Evolutionary conservation across 2,888 invertebrate genomes (phyloP), one percentile per base, ranked within the genome.

Genomic region (Catocala nupta): DNA sequence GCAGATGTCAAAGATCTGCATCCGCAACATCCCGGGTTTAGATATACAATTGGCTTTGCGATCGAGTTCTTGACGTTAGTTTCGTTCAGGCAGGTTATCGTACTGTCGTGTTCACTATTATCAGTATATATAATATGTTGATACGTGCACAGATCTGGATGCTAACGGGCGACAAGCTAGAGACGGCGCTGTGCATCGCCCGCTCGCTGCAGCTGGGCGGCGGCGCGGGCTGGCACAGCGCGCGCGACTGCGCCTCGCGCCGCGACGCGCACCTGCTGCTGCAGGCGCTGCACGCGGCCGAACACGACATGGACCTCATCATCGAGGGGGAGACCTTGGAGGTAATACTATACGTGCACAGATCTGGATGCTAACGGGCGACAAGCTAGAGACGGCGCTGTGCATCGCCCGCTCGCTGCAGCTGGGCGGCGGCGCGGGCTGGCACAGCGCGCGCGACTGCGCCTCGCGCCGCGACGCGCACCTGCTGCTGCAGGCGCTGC

Each of bases 131-230:
- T 7, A 36, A 5, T 8, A 7, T 36, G 5, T 5, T 36, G 8
- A 7, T 39, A 39, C 36, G 1, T 39, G 8, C 36, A 7, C 96
- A 97, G 95, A 97, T 97, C 64, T 99, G 99, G 99, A 97, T 99
- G 95, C 86, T 99, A 64, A 99, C 99, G 0, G 99, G 99, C 8
- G 99, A 99, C 87, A 99, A 99, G 91, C 87, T 99, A 70, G 99
- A 99, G 94, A 99, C 99, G 0, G 99, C 99, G 0, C 97, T 98
- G 36, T 99, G 99, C 88, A 99, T 99, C 82, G 99, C 99, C 1
- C 99, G 99, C 87, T 99, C 99, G 81, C 97, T 99, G 5, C 96
- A 98, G 76, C 95, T 99, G 59, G 92, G 94, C 69, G 91, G 90
- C 16, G 89, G 88, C 49, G 50, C 75, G 5, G 70, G 73, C 13